Evolutionary conservation across 2,113 vertebrate genomes (phyloP).

Genomic region (Abramis brama): DNA sequence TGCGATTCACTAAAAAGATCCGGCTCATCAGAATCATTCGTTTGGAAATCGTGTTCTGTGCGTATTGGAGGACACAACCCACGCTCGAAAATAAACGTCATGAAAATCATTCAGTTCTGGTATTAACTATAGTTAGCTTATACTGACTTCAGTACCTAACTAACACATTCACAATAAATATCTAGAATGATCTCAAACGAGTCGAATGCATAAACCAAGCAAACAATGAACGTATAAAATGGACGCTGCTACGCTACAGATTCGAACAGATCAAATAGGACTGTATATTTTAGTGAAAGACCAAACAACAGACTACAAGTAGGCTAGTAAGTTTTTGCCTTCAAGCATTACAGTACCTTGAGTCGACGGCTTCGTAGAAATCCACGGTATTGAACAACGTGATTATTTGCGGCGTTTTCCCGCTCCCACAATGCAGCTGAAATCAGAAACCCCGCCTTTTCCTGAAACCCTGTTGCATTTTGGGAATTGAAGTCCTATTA

Average conservation of each 20-base stretch:
- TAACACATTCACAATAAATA: neutral
- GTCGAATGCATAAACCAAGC: neutral
- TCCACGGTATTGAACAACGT: slow-evolving; percentile 7
- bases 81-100: neutral
- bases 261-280: neutral
- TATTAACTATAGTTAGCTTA: neutral
- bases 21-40: neutral
- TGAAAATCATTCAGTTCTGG: neutral
- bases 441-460: slow-evolving; percentile 20
- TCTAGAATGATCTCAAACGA: neutral
- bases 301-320: neutral
- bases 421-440: slow-evolving; percentile 60
- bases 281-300: neutral
- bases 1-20: neutral
- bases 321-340: neutral
- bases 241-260: neutral
- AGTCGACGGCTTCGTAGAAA: neutral
- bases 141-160: neutral
- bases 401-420: slow-evolving; percentile 53
- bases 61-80: neutral
- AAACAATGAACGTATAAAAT: neutral
- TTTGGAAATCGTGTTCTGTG: neutral
- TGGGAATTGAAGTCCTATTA: slow-evolving; percentile 41
- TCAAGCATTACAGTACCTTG: slow-evolving; percentile 13
- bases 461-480: neutral